phyloP scores from a whole-genome alignment of 2,888 invertebrate species.

The Polydrusus pterygomalis region DNA sequence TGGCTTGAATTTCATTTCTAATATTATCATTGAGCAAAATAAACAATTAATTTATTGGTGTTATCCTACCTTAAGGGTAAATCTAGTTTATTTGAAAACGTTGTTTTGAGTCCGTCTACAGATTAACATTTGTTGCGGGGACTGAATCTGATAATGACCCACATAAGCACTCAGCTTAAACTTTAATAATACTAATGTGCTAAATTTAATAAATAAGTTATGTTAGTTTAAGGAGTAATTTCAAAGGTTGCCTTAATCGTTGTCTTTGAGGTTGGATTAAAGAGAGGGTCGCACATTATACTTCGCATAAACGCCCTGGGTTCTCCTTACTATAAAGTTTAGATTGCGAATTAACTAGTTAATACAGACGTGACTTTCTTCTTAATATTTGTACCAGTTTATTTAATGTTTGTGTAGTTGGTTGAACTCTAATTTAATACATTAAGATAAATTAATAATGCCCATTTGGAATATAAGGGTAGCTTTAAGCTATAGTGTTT shows the following conservation, averaged over 20 bases:
- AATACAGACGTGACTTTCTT: constrained; percentile 24
- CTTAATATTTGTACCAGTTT: constrained; percentile 13
- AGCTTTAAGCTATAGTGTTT: too few relatives aligned
- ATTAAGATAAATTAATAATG: background rate
- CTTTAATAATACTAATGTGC: constrained; percentile 14
- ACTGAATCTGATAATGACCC: constrained; percentile 2
- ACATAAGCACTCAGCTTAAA: background rate
- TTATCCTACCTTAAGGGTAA: too few relatives aligned
- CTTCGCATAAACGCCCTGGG: constrained; percentile 18
- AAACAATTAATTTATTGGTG: too few relatives aligned
- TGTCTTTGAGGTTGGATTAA: constrained; percentile 17
- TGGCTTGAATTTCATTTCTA: too few relatives aligned
- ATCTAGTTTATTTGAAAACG: too few relatives aligned
- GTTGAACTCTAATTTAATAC: background rate
- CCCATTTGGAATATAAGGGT: too few relatives aligned
- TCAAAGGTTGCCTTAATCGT: constrained; percentile 15
- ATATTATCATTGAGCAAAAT: too few relatives aligned
- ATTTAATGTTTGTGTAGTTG: background rate
- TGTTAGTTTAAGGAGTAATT: constrained; percentile 16
- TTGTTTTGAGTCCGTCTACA: too few relatives aligned
- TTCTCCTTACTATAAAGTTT: constrained; percentile 9
- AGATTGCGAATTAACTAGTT: constrained; percentile 13
- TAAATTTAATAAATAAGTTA: constrained; percentile 20
- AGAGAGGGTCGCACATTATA: constrained; percentile 6
- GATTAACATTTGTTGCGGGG: background rate